Evolutionary conservation across 2,113 vertebrate species (phyloP), one percentile per base, ranked within the genome.

Genomic region (Pavo muticus): DNA sequence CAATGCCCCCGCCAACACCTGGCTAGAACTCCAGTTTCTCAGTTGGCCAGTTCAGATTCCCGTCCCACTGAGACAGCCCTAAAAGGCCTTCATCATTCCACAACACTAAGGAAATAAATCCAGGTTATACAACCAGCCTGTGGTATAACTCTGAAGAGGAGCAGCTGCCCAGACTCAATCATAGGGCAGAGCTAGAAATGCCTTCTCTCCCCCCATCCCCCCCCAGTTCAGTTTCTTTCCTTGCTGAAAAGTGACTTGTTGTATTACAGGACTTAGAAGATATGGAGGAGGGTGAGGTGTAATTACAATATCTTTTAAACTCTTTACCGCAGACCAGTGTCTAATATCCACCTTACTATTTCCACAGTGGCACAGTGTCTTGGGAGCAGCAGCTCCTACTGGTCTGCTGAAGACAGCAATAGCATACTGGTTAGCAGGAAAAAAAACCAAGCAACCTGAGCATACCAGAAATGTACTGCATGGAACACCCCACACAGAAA

Each of bases 401-500:
- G 70, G 48, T 54, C 90, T 94, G 61, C 52, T 88, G 39, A 81
- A 78, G 93, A 47, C 81, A 81, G 80, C 63, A 78, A 39, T 67
- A 83, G 71, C 65, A 81, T 84, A 69, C 88, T 72, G 44, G 84
- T 75, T 48, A 89, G 44, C 57, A 87, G 76, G 37, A 82, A 90
- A 87, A 73, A 3, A 8, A 9, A 19, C 10, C 18, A 57, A 57
- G 11, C 30, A n/a, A 20, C 42, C 84, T 32, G 39, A 84, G 71
- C 57, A 63, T 10, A 29, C 77, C 78, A 63, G 70, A 76, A 78
- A 80, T 5, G 21, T 52, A 52, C 42, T 70, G 71, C 63, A 59
- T 14, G 67, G 67, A 91, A 68, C 59, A 87, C 67, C 59, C 73
- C 45, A n/a, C 30, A 83, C 32, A 85, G 54, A 84, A 78, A 75